Evolutionary conservation across 2,797 vertebrate species (phyloP), one percentile per base, ranked within the genome.

Genomic region (Rhodeus uyekii): DNA sequence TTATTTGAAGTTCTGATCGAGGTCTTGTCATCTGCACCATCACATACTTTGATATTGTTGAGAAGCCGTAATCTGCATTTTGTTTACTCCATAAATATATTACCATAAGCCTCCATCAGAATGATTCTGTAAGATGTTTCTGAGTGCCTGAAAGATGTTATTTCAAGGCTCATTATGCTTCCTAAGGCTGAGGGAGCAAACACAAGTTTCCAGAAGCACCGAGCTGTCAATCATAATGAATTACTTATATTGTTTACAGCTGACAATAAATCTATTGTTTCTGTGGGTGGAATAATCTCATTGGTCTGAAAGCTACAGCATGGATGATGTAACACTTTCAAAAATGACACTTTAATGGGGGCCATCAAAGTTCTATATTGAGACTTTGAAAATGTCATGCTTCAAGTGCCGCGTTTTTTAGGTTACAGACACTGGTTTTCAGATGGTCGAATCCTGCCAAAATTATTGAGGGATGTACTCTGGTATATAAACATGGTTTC

Each of bases 81-180:
- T 77, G 76, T 81, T 80, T 79, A 76, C 83, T 60, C 76, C 79
- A 80, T 73, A 67, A 71, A 84, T 32, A 65, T 65, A 84, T 86
- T 79, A 83, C 63, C 78, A 78, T 75, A 71, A 44, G 69, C 63
- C 60, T 36, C 75, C 68, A 50, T 68, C 68, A 48, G 32, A 61
- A 38, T 36, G 63, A 75, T 79, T 85, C 76, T 78, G 58, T 75
- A 69, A 83, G 87, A 84, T 80, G 76, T 85, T 80, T 85, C 55
- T 69, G 81, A 84, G 61, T 79, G 55, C 63, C 78, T 82, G 78
- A 81, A 76, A 81, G 78, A 84, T 67, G 72, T 83, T 86, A 83
- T 86, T 87, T 86, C 82, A 86, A 86, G 84, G 79, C 83, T 88
- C 84, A 87, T 87, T 88, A 88, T 83, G 83, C 74, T 69, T 80